These are phyloP conservation scores for Campopleginae sp. DNA, from an alignment of 2,888 invertebrate species.

Conservation along the genomic window DNA sequence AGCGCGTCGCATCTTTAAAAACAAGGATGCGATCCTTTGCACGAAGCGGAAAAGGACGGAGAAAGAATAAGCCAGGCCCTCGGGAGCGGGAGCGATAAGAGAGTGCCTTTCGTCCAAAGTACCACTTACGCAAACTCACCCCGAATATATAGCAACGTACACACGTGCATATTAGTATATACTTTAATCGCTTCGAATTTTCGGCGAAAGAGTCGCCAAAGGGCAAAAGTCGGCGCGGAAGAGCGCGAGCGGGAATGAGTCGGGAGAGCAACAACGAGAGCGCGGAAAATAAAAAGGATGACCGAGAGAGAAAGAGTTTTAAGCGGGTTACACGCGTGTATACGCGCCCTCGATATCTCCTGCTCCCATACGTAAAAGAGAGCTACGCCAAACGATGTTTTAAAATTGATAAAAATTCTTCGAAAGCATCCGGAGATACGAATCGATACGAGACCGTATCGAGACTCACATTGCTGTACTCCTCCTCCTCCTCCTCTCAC, in stretches of 20 bases:
- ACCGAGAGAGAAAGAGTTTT: conserved; percentile 7
- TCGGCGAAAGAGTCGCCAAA: conserved; percentile 66
- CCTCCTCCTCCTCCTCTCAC: neutral
- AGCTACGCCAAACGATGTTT: conserved; percentile 26
- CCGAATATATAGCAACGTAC: conserved; percentile 25
- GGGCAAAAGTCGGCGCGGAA: conserved; percentile 57
- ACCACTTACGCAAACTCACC: conserved; percentile 65
- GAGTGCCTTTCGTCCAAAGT: conserved; percentile 49
- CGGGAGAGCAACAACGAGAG: conserved; percentile 34
- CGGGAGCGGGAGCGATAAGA: conserved; percentile 66
- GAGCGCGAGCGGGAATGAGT: conserved; percentile 19
- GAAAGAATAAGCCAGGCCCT: conserved; percentile 33
- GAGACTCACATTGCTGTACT: neutral
- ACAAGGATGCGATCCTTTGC: neutral
- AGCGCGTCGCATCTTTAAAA: conserved; percentile 11
- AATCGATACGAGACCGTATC: conserved; percentile 33
- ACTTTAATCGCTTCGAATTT: conserved; percentile 67
- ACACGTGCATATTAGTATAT: conserved; percentile 58
- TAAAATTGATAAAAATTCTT: conserved; percentile 59
- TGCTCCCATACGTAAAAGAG: neutral
- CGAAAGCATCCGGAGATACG: conserved; percentile 59
- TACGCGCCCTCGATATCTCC: conserved; percentile 2
- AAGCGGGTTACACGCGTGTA: conserved; percentile 21
- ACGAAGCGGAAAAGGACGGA: conserved; percentile 1
- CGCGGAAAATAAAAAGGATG: conserved; percentile 35